Conservation (phyloP, 2,888 invertebrate genomes). For the Gerris lacustris region DNA sequence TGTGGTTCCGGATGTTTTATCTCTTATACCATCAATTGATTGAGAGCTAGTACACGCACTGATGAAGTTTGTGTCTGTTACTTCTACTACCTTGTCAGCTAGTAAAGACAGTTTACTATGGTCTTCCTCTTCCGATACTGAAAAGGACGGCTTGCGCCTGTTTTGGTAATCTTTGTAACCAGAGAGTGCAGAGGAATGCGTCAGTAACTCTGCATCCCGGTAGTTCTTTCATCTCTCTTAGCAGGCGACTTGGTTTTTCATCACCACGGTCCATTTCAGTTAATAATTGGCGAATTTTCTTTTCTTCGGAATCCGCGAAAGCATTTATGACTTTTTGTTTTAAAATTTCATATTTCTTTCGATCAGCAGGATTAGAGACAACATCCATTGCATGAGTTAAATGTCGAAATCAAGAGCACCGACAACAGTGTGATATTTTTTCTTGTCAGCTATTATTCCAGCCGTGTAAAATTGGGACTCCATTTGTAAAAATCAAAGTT, state of each 20-base stretch:
- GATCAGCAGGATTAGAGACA: neutral
- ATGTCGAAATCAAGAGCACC: neutral
- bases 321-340: neutral
- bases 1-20: too few species aligned
- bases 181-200: neutral
- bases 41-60: too few species aligned
- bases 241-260: neutral
- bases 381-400: neutral
- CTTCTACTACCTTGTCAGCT: neutral
- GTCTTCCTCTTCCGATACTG: neutral
- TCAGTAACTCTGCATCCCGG: neutral
- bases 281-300: neutral
- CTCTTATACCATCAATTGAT: too few species aligned
- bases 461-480: neutral
- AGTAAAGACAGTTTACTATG: neutral
- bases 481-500: neutral
- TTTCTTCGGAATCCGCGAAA: neutral
- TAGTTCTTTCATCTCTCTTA: neutral
- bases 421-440: neutral
- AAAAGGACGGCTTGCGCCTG: neutral
- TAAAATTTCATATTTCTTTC: neutral
- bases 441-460: neutral
- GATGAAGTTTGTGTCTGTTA: neutral
- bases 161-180: neutral
- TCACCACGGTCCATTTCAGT: neutral